Percentiles rank a stretch among this genome's conserved stretches.
phyloP scores from a whole-genome alignment of 2,888 invertebrate species.

The Leistus spinibarbis region DNA sequence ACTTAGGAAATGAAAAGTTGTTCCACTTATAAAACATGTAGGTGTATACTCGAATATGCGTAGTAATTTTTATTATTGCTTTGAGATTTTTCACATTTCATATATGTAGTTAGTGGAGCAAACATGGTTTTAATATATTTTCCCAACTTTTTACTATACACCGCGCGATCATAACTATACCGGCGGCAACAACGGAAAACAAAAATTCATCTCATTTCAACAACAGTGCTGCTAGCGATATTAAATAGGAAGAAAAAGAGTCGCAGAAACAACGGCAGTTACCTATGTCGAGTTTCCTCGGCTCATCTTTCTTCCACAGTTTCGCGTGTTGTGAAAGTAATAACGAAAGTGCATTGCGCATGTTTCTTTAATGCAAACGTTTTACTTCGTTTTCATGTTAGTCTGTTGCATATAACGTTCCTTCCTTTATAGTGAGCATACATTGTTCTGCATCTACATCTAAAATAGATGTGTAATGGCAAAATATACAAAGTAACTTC shows the following conservation, averaged over 20 bases:
- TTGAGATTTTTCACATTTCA: neutral
- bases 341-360: conserved; percentile 28
- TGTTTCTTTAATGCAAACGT: neutral
- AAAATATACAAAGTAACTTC: no score
- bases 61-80: neutral
- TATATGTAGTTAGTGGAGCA: neutral
- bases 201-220: neutral
- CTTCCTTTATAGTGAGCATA: neutral
- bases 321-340: conserved; percentile 17
- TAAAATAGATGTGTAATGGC: no score
- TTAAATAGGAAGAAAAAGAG: neutral
- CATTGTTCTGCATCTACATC: neutral
- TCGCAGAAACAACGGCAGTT: neutral
- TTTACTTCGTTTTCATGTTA: neutral
- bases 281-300: conserved; percentile 3
- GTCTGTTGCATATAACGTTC: neutral
- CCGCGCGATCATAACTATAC: neutral
- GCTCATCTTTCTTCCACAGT: conserved; percentile 25
- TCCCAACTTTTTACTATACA: neutral
- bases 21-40: no score
- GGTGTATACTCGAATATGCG: no score
- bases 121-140: neutral
- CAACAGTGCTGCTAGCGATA: neutral
- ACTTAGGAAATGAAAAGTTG: no score
- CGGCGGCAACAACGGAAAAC: neutral